These are phyloP conservation scores for Ashinkailepas kermadecensis DNA, from an alignment of 2,888 invertebrate species.

Conservation along the genomic window DNA sequence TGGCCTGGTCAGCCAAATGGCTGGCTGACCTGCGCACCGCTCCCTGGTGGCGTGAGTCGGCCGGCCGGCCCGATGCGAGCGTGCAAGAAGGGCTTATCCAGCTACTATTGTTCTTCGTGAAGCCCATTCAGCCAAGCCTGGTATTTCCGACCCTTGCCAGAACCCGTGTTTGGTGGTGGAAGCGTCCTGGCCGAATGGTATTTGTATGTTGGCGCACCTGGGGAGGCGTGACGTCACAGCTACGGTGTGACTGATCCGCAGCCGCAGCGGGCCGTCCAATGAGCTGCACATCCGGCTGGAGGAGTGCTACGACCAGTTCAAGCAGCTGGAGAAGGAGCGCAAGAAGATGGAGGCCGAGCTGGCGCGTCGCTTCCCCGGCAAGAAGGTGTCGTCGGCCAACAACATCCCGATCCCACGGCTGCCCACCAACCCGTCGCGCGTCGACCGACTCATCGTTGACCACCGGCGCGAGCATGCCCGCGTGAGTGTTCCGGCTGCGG, in stretches of 20 bases:
- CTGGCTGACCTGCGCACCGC: too few relatives aligned
- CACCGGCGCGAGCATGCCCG: slow-evolving; percentile 65
- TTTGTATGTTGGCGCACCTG: background rate
- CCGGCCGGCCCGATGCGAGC: too few relatives aligned
- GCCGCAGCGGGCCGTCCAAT: slow-evolving; percentile 50
- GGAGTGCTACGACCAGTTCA: slow-evolving; percentile 71
- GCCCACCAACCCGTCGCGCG: slow-evolving; percentile 65
- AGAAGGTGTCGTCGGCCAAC: slow-evolving; percentile 68
- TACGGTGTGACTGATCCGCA: background rate
- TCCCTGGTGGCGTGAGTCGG: too few relatives aligned
- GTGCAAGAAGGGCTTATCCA: too few relatives aligned
- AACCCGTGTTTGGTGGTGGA: too few relatives aligned
- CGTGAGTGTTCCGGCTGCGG: slow-evolving; percentile 38
- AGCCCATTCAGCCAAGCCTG: too few relatives aligned
- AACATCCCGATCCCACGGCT: slow-evolving; percentile 65
- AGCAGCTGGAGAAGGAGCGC: slow-evolving; percentile 66
- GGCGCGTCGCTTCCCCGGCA: slow-evolving; percentile 67
- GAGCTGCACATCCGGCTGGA: slow-evolving; percentile 64
- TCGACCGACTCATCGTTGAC: slow-evolving; percentile 70
- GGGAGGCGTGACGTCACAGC: background rate
- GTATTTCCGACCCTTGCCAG: too few relatives aligned
- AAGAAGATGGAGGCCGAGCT: slow-evolving; percentile 70
- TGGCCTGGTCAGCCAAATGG: too few relatives aligned
- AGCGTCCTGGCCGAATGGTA: background rate
- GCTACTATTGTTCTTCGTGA: too few relatives aligned